These are phyloP conservation scores for Belonocnema kinseyi DNA, from an alignment of 1,140 invertebrate genomes.

Conservation along the genomic window DNA sequence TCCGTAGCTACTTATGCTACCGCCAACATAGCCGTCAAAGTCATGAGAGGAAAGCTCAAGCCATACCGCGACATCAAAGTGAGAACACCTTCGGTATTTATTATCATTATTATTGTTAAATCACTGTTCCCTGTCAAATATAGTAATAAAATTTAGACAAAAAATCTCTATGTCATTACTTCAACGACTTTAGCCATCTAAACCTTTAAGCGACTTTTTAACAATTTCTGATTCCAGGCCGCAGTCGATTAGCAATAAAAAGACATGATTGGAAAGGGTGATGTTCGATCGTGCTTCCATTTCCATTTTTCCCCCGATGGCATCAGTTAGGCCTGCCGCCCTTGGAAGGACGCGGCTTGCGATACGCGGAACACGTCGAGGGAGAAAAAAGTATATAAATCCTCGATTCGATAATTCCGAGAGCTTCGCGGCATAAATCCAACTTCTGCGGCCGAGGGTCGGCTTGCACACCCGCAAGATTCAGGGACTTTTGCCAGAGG, in stretches of 20 bases:
- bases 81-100: no score
- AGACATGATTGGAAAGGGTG: slow-evolving; percentile 21
- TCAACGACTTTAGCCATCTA: neutral
- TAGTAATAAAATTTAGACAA: neutral
- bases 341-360: slow-evolving; percentile 12
- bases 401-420: slow-evolving; percentile 72
- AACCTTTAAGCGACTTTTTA: slow-evolving; percentile 3
- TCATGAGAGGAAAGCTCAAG: no score
- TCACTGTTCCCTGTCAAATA: neutral
- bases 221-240: neutral
- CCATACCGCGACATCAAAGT: no score
- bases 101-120: neutral
- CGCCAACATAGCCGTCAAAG: no score
- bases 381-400: slow-evolving; percentile 66
- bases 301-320: slow-evolving; percentile 13
- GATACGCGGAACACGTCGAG: slow-evolving; percentile 36
- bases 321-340: slow-evolving; percentile 37
- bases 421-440: slow-evolving; percentile 72
- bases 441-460: slow-evolving; percentile 69
- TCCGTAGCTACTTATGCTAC: no score
- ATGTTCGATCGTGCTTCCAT: slow-evolving; percentile 51
- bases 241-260: slow-evolving; percentile 40
- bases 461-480: slow-evolving; percentile 66
- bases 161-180: neutral
- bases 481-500: slow-evolving; percentile 71